Conservation (phyloP, 1,140 invertebrate genomes). For the Mycetomoellerius zeteki region DNA sequence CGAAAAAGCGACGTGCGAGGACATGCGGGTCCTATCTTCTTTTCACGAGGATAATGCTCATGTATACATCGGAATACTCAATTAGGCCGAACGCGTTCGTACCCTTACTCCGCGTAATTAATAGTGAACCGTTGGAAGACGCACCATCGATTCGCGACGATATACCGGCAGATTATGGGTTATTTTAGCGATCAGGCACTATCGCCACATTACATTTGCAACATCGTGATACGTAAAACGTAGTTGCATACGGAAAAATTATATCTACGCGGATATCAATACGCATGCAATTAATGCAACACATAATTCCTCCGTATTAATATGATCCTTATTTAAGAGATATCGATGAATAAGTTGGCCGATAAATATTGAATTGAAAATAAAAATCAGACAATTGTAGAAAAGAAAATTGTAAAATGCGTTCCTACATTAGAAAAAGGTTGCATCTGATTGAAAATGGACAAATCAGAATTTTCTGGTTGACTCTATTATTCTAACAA, state of each 20-base stretch:
- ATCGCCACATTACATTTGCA: conserved; percentile 24
- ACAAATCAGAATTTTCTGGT: no score
- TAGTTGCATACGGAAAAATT: conserved; percentile 21
- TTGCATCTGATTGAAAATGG: no score
- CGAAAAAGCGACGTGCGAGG: conserved; percentile 73
- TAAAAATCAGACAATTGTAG: no score
- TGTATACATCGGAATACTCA: conserved; percentile 63
- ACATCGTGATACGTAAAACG: conserved; percentile 15
- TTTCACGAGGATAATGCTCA: conserved; percentile 60
- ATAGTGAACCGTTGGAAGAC: conserved; percentile 60
- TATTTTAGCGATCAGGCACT: conserved; percentile 53
- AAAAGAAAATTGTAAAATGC: background rate
- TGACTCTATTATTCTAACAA: no score
- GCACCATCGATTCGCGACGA: conserved; percentile 54
- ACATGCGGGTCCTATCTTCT: conserved; percentile 82
- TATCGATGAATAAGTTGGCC: no score
- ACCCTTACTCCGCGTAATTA: conserved; percentile 71
- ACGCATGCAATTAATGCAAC: background rate
- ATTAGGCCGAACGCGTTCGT: conserved; percentile 64
- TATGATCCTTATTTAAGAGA: background rate
- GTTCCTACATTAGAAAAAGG: background rate
- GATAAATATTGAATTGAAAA: conserved; percentile 17
- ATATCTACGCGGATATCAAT: background rate
- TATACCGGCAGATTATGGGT: conserved; percentile 46
- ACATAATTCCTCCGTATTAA: background rate